Percentiles rank a stretch among this genome's conserved stretches.
phyloP scores from a whole-genome alignment of 2,113 vertebrate species.

The Heloderma charlesbogerti region DNA sequence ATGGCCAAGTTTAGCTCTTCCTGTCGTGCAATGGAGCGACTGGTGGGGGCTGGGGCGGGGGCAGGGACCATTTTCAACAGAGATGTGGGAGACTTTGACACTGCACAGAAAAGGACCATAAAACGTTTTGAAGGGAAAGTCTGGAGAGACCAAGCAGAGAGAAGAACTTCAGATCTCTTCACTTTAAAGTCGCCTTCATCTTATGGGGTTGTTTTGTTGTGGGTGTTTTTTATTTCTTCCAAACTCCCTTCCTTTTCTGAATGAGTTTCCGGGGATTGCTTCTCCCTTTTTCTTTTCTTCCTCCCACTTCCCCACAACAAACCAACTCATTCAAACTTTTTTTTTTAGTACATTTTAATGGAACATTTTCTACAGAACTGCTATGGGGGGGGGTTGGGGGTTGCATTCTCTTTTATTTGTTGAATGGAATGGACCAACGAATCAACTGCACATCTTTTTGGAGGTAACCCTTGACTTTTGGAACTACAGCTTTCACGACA shows the following conservation, averaged over 20 bases:
- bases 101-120: constrained; percentile 32
- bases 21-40: neutral
- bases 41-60: neutral
- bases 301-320: neutral
- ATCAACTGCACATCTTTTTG: neutral
- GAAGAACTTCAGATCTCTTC: neutral
- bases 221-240: neutral
- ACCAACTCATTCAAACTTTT: neutral
- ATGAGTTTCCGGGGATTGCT: constrained; percentile 15
- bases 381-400: no score
- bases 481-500: neutral
- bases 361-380: neutral
- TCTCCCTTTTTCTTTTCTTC: neutral
- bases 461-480: neutral
- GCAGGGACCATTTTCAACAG: neutral
- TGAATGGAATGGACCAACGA: neutral
- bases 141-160: neutral
- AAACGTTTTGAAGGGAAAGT: constrained; percentile 34
- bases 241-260: neutral
- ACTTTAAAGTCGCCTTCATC: constrained; percentile 12
- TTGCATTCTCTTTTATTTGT: neutral
- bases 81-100: constrained; percentile 31
- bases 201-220: neutral
- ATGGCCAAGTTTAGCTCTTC: neutral
- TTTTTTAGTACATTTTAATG: neutral